Conservation (phyloP, 2,888 invertebrate genomes). For the Pheosia tremula region DNA sequence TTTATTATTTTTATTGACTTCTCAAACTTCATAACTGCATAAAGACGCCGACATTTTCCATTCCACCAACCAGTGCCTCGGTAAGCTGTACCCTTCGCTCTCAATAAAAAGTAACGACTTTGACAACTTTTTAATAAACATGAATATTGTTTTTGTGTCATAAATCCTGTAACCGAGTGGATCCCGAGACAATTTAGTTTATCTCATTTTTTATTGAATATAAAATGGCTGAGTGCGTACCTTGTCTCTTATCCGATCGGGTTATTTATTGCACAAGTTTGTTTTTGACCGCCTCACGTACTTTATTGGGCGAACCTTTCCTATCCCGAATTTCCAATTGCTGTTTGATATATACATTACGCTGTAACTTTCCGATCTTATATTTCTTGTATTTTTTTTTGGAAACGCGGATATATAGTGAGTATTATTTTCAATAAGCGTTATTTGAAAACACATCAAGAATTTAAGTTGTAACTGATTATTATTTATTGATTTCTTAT, state of each 20-base stretch:
- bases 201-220: conserved; percentile 82
- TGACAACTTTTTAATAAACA: conserved; percentile 45
- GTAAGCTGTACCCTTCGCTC: not conserved
- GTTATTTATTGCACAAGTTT: conserved; percentile 83
- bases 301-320: conserved; percentile 81
- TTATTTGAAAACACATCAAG: not conserved
- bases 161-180: conserved; percentile 66
- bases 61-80: not conserved
- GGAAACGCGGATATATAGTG: not conserved
- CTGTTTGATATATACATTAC: conserved; percentile 80
- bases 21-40: not conserved
- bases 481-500: too few relatives aligned
- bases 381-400: conserved; percentile 66
- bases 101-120: conserved; percentile 9
- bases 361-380: conserved; percentile 74
- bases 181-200: conserved; percentile 74
- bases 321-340: conserved; percentile 81
- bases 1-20: not conserved
- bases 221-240: conserved; percentile 78
- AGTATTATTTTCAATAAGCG: conserved; percentile 14
- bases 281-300: conserved; percentile 84
- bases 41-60: not conserved
- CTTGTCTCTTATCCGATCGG: conserved; percentile 78
- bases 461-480: not conserved
- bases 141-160: conserved; percentile 46